Evolutionary conservation across 1,140 invertebrate species (phyloP).

Genomic region (Fopius arisanus): DNA sequence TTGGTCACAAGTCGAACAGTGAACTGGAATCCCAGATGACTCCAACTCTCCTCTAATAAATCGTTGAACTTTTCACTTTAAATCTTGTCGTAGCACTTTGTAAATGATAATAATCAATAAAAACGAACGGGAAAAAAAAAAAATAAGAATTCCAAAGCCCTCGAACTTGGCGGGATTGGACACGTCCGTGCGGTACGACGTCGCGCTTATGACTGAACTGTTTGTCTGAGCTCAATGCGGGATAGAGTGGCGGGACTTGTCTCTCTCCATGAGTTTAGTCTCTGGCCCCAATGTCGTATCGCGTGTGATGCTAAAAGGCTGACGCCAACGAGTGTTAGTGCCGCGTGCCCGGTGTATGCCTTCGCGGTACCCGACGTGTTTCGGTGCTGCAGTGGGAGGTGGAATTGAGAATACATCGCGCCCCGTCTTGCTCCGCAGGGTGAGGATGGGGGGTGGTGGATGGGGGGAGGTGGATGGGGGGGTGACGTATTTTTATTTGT

Average conservation of each 20-base stretch:
- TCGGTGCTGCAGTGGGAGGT: not conserved
- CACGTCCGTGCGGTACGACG: constrained; percentile 40
- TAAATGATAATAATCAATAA: not conserved
- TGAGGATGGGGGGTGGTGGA: not conserved
- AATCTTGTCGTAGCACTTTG: not conserved
- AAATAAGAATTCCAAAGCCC: not conserved
- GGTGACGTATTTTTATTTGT: not conserved
- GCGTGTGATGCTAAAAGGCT: constrained; percentile 35
- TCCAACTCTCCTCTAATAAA: no score
- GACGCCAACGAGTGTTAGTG: constrained; percentile 27
- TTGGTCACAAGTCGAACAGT: no score
- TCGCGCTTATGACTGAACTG: constrained; percentile 56
- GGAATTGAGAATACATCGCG: constrained; percentile 4
- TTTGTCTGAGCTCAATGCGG: constrained; percentile 34
- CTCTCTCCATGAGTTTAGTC: constrained; percentile 4
- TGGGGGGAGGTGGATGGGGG: not conserved
- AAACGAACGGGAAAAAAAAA: constrained; percentile 11
- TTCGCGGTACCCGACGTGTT: not conserved
- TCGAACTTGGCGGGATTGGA: not conserved
- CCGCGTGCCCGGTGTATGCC: constrained; percentile 14
- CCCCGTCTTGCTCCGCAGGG: no score
- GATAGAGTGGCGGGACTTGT: not conserved
- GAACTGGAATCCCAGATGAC: no score
- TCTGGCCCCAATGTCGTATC: constrained; percentile 34
- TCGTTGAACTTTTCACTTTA: no score